Evolutionary conservation across 2,113 vertebrate species (phyloP).

Genomic region (Bettongia penicillata): DNA sequence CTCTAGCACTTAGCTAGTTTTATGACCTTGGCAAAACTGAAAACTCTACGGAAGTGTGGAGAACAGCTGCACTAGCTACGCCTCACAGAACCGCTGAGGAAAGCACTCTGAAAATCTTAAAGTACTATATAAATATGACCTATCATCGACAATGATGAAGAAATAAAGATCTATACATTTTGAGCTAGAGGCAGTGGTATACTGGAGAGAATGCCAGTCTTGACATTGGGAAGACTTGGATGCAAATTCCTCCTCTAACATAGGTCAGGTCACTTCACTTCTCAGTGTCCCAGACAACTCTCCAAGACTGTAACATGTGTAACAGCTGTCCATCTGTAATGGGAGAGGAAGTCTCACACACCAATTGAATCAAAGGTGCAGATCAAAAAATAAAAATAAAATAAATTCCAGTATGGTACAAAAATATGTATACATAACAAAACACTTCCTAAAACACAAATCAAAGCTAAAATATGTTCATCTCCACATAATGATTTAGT

Average conservation of each 20-base stretch:
- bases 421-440: conserved; percentile 46
- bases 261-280: not conserved
- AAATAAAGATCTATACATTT: not conserved
- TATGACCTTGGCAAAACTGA: not conserved
- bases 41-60: not conserved
- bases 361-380: not conserved
- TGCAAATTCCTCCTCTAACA: not conserved
- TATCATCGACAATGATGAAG: not conserved
- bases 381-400: not conserved
- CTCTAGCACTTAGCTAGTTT: not conserved
- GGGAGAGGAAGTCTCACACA: not conserved
- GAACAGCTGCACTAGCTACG: not conserved
- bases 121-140: not conserved
- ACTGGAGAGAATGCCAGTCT: not conserved
- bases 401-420: not conserved
- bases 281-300: not conserved
- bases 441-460: conserved; percentile 73
- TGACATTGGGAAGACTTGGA: not conserved
- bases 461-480: conserved; percentile 76
- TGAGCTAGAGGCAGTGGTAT: not conserved
- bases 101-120: not conserved
- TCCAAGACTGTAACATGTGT: not conserved
- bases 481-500: conserved; percentile 74
- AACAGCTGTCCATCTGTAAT: not conserved
- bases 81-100: not conserved